Evolutionary conservation across 2,888 invertebrate genomes (phyloP), one percentile per base, ranked within the genome.

Genomic region (Lithophane semibrunnea): DNA sequence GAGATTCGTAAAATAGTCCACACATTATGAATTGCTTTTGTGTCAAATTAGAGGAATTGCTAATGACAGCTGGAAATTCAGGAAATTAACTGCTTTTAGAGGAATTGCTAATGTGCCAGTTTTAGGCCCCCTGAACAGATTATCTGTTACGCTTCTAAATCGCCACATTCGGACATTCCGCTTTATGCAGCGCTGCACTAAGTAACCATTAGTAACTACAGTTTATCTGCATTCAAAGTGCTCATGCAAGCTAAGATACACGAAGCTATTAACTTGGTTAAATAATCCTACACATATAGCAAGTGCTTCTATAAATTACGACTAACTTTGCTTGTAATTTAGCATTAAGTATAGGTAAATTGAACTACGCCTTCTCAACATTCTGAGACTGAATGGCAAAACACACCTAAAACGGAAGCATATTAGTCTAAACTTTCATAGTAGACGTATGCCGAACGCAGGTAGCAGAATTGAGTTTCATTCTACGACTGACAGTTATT

Each of bases 201-300:
- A 73, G 66, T 70, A 58, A 66, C 64, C 61, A 61, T 58, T 69
- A n/a, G 49, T 63, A 73, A 69, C 37, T 73, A 63, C 49, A 65
- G 77, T 65, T 49, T 54, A 52, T 37, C 10, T 70, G n/a, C 37
- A 75, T 69, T 73, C 68, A 81, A 81, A 77, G 77, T 58, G 61
- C 72, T 80, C 47, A 65, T 65, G 68, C 54, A 49, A 65, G 54
- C 49, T 69, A 73, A 70, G 54, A 73, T 69, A 61, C n/a, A 72
- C n/a, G 71, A 60, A 70, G 49, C 56, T 69, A 69, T 81, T 77
- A 65, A 73, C 47, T 65, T 47, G 24, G 16, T 61, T 18, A 60
- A 69, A 56, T 80, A 61, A 65, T 69, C 18, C 29, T 49, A 29
- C 29, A 56, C 29, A 80, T 18, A 49, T 24, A 37, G n/a, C 37